Evolutionary conservation across 2,113 vertebrate species (phyloP).

Genomic region (Bufo bufo): DNA sequence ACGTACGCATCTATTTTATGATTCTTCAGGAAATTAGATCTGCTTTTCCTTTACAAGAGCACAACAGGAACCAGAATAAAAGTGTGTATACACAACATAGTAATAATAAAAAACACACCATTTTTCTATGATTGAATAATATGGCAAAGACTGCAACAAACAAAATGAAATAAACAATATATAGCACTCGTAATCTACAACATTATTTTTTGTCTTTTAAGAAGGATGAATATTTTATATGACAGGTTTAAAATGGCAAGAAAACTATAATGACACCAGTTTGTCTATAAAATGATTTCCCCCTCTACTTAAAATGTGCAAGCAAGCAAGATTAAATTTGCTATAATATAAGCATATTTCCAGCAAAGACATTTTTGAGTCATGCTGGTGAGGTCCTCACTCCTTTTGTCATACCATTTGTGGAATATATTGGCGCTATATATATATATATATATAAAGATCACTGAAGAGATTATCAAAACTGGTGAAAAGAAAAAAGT

Average conservation of each 20-base stretch:
- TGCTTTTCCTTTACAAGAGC: conserved; percentile 86
- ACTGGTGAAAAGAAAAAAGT: neutral
- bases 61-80: conserved; percentile 85
- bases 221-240: conserved; percentile 27
- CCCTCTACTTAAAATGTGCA: neutral
- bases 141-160: conserved; percentile 81
- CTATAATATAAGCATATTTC: neutral
- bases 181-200: neutral
- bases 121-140: conserved; percentile 71
- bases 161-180: conserved; percentile 81
- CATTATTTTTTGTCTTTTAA: neutral
- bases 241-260: conserved; percentile 9
- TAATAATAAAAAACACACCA: conserved; percentile 75
- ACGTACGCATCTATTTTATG: conserved; percentile 81
- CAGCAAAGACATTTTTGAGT: neutral
- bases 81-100: conserved; percentile 84
- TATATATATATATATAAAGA: neutral
- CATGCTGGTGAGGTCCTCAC: neutral
- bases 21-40: conserved; percentile 80
- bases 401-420: neutral
- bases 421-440: neutral
- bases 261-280: conserved; percentile 26
- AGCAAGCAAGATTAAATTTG: neutral
- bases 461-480: neutral
- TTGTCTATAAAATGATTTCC: neutral